Conservation (phyloP, 1,140 invertebrate species). For the Nephotettix cincticeps region DNA sequence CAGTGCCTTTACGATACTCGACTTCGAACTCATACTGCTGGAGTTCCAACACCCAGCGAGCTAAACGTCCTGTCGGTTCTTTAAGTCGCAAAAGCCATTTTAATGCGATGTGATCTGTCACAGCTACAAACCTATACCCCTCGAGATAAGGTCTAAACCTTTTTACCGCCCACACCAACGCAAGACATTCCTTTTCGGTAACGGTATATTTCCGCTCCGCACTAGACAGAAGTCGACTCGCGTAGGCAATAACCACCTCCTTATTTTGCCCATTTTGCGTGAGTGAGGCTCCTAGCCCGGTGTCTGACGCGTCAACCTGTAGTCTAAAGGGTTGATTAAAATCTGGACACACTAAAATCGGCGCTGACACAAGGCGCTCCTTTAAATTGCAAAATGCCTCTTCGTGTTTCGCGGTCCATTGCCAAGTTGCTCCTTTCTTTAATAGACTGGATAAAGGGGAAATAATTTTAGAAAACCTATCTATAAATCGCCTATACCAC, state of each 20-base stretch:
- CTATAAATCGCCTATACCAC: constrained; percentile 46
- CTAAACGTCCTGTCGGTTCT: constrained; percentile 40
- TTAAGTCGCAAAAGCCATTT: constrained; percentile 45
- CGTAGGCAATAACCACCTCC: constrained; percentile 43
- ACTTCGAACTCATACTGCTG: constrained; percentile 45
- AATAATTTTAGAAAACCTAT: constrained; percentile 41
- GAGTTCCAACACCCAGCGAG: constrained; percentile 39
- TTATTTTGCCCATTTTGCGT: constrained; percentile 35
- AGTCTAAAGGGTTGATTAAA: constrained; percentile 39
- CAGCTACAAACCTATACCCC: constrained; percentile 44
- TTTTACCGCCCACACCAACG: constrained; percentile 44
- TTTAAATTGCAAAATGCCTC: constrained; percentile 37
- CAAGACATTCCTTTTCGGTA: constrained; percentile 49
- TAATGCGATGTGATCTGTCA: constrained; percentile 48
- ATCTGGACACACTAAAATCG: constrained; percentile 37
- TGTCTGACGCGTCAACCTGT: constrained; percentile 40
- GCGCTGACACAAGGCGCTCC: constrained; percentile 30
- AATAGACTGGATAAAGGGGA: constrained; percentile 42
- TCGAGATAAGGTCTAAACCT: constrained; percentile 45
- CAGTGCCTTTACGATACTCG: constrained; percentile 41
- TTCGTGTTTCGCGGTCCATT: constrained; percentile 21
- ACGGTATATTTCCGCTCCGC: constrained; percentile 45
- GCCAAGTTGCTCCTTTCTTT: constrained; percentile 37
- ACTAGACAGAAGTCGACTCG: constrained; percentile 38
- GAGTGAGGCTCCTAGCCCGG: constrained; percentile 41